A percentile compares a stretch with the other conserved stretches of the same genome.
These are phyloP conservation scores for Amorpha juglandis DNA, from an alignment of 2,888 invertebrate species.

Conservation along the genomic window DNA sequence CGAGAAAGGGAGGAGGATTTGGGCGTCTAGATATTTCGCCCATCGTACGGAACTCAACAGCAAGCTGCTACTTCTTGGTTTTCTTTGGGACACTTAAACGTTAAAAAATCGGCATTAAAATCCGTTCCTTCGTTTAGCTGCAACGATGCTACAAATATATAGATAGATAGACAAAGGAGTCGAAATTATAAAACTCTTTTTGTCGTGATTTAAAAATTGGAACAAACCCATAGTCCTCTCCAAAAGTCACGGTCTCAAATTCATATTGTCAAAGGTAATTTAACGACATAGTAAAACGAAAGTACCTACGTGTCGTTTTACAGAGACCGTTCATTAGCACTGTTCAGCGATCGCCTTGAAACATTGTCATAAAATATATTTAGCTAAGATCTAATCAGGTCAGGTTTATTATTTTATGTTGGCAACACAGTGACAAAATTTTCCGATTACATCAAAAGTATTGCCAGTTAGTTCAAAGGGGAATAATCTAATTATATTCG, in stretches of 20 bases:
- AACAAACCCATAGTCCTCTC: not conserved
- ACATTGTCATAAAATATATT: constrained; percentile 21
- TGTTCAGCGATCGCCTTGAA: constrained; percentile 5
- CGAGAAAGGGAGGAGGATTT: too few relatives aligned
- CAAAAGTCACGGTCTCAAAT: not conserved
- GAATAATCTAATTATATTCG: not conserved
- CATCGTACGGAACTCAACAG: too few relatives aligned
- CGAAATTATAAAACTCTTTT: too few relatives aligned
- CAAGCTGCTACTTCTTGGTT: too few relatives aligned
- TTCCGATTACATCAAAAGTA: constrained; percentile 8
- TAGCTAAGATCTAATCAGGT: constrained; percentile 8
- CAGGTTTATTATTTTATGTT: not conserved
- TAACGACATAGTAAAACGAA: constrained; percentile 19
- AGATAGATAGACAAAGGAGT: not conserved
- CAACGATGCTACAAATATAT: too few relatives aligned
- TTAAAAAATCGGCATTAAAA: too few relatives aligned
- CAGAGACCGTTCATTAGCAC: constrained; percentile 12
- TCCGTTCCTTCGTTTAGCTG: too few relatives aligned
- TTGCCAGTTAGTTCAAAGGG: not conserved
- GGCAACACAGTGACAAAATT: not conserved
- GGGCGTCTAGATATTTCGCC: too few relatives aligned
- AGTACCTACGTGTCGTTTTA: constrained; percentile 6
- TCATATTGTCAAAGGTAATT: constrained; percentile 5
- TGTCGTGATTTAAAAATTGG: too few relatives aligned
- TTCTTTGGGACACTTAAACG: too few relatives aligned